Evolutionary conservation across 2,888 invertebrate genomes (phyloP), one percentile per base, ranked within the genome.

Genomic region (Xiphydria camelus): DNA sequence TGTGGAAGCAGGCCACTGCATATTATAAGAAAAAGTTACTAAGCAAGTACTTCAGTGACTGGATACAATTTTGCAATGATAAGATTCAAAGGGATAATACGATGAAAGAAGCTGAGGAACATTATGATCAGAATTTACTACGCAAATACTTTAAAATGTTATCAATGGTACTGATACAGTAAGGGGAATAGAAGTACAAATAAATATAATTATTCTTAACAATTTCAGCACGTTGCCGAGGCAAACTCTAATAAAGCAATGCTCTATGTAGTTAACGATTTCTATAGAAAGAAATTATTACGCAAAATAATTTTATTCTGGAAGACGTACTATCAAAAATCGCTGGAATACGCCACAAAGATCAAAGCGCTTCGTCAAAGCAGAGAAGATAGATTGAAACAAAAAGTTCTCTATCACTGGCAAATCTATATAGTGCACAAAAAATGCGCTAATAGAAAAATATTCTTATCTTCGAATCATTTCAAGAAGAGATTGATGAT

Each of bases 371-470:
- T 44, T 39, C 10, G 18, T 38, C 15, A 7, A 23, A 36, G 7
- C n/a, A 20, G 47, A 4, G 40, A 54, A 21, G 26, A 33, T 39
- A 43, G 21, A 17, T 18, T 4, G 19, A 55, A 54, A 18, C 26
- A 7, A 22, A 31, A 21, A 18, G 29, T 38, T 9, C 36, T 61
- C 5, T 9, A 19, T n/a, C 48, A 54, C 29, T 61, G 61, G 61
- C 33, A 43, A 34, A 37, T 46, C 6, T 61, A 58, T 21, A 38
- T 57, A n/a, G 35, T 49, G 31, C 26, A 21, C 29, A 62, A 57
- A n/a, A 62, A 62, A 45, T 54, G 61, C 15, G 43, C n/a, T 19
- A 42, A 42, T 22, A 56, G 58, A 39, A 58, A 51, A 36, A 40
- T 38, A 1, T 49, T 49, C 17, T 6, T 35, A 4, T 38, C 52